Conservation (phyloP, 2,113 vertebrate species). For the Falco punctatus region DNA sequence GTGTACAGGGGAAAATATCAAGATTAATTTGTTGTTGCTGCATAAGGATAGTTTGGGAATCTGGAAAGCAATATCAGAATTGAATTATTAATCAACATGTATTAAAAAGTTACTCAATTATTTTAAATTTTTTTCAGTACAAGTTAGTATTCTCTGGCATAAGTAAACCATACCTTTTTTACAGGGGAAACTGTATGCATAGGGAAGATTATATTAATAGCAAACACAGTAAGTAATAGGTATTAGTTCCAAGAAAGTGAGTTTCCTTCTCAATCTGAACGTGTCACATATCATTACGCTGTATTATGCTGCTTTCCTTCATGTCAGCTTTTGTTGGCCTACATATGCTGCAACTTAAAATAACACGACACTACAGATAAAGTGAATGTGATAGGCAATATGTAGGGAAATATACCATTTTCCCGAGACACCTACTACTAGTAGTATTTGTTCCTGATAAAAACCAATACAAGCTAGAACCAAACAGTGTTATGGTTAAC, state of each 20-base stretch:
- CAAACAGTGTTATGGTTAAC: neutral
- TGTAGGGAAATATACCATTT: neutral
- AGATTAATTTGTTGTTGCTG: neutral
- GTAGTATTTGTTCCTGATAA: neutral
- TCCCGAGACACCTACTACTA: neutral
- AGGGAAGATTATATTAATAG: neutral
- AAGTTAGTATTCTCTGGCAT: neutral
- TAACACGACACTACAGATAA: constrained; percentile 35
- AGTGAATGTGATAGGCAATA: neutral
- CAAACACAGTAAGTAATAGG: neutral
- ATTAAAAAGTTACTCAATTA: neutral
- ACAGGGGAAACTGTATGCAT: accelerated
- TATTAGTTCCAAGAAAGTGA: neutral
- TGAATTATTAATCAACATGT: neutral
- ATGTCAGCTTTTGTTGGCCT: constrained; percentile 58
- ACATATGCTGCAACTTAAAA: constrained; percentile 55
- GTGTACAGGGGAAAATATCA: accelerated
- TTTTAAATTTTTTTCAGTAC: neutral
- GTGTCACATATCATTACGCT: constrained; percentile 41
- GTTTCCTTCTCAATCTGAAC: constrained; percentile 7
- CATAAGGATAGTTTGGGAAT: neutral
- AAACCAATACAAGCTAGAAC: neutral
- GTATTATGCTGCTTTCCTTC: neutral
- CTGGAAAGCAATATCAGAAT: neutral
- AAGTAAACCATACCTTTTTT: neutral